phyloP scores from a whole-genome alignment of 2,113 vertebrate species.

The Zeus faber region DNA sequence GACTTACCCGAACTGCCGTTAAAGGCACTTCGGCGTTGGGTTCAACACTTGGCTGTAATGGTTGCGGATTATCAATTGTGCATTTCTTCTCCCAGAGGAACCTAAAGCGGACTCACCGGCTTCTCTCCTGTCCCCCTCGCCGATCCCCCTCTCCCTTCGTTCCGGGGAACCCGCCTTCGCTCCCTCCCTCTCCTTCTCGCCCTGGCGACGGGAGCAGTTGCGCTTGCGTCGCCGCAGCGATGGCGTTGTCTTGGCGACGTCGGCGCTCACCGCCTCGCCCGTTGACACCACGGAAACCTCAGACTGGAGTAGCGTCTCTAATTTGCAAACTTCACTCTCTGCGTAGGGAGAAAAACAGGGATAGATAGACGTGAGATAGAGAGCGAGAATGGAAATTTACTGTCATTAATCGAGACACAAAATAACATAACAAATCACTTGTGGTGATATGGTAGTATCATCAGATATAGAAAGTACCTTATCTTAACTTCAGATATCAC shows the following conservation, averaged over 20 bases:
- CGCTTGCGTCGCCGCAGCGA: slow-evolving; percentile 82
- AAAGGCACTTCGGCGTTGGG: no score
- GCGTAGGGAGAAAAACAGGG: not conserved
- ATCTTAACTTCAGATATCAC: not conserved
- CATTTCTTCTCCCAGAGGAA: no score
- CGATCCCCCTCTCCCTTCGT: slow-evolving; percentile 62
- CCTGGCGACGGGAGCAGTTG: slow-evolving; percentile 77
- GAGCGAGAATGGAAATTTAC: no score
- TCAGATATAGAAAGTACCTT: no score
- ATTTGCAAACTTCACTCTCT: slow-evolving; percentile 82
- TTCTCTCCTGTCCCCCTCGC: slow-evolving; percentile 64
- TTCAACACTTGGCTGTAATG: no score
- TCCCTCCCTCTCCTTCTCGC: slow-evolving; percentile 69
- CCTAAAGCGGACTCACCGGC: slow-evolving; percentile 52
- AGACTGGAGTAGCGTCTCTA: slow-evolving; percentile 80
- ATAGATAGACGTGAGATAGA: no score
- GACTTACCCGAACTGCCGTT: no score
- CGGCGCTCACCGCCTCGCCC: slow-evolving; percentile 71
- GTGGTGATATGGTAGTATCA: no score
- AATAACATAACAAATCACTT: no score
- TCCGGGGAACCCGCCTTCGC: slow-evolving; percentile 48
- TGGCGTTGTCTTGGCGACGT: slow-evolving; percentile 65
- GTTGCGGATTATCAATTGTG: no score
- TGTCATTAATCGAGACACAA: no score
- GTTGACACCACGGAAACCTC: slow-evolving; percentile 80